Conservation (phyloP, 2,888 invertebrate genomes). For the Melieria picta region DNA sequence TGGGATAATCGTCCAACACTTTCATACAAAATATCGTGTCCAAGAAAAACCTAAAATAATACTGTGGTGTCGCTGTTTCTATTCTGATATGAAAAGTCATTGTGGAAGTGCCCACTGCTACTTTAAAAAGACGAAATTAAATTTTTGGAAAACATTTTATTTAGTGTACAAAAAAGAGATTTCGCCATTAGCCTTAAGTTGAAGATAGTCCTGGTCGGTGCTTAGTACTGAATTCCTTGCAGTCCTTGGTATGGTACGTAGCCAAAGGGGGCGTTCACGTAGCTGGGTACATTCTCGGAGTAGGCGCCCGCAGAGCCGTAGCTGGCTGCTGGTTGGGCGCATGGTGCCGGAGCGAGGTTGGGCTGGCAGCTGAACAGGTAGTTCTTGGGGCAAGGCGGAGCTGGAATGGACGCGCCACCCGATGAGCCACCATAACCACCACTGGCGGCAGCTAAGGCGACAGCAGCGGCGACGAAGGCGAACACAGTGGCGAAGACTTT, state of each 20-base stretch:
- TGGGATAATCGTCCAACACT: too few species aligned
- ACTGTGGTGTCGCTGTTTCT: too few species aligned
- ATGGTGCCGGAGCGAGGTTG: conserved; percentile 37
- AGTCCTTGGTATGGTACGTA: not conserved
- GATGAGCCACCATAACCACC: conserved; percentile 9
- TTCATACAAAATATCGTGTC: too few species aligned
- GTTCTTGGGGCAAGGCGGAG: conserved; percentile 35
- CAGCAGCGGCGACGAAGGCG: conserved; percentile 1
- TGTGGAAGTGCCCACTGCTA: too few species aligned
- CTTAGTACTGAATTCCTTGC: not conserved
- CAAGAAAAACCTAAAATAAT: too few species aligned
- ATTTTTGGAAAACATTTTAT: too few species aligned
- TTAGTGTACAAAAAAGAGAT: not conserved
- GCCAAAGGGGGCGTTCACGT: not conserved
- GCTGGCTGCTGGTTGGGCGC: conserved; percentile 23
- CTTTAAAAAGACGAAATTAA: too few species aligned
- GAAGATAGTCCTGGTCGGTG: not conserved
- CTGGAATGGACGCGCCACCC: conserved; percentile 23
- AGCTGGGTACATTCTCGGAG: conserved; percentile 21
- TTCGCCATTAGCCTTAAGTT: not conserved
- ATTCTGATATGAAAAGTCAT: too few species aligned
- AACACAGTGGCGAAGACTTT: conserved; percentile 13
- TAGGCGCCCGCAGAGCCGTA: conserved; percentile 30
- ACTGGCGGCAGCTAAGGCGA: conserved; percentile 5
- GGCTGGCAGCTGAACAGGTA: conserved; percentile 41